phyloP scores from a whole-genome alignment of 2,113 vertebrate species.

The Paracanthobrama guichenoti region DNA sequence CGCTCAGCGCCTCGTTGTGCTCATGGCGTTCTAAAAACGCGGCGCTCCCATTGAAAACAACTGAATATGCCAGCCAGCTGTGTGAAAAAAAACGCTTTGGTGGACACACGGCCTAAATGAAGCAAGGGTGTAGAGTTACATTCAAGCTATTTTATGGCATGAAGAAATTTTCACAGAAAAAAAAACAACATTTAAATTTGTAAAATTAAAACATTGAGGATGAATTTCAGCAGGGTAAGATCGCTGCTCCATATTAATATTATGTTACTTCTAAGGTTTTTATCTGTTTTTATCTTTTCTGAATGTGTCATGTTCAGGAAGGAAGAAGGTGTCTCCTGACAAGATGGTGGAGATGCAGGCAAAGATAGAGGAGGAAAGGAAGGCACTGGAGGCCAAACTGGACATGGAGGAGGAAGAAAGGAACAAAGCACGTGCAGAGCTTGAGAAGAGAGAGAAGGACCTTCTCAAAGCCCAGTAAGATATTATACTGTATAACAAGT shows the following conservation, averaged over 20 bases:
- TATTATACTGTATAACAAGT: neutral
- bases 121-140: too few relatives aligned
- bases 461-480: constrained; percentile 97
- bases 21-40: too few relatives aligned
- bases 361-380: constrained; percentile 96
- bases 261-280: neutral
- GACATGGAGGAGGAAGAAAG: constrained; percentile 99
- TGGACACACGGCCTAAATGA: too few relatives aligned
- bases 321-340: constrained; percentile 96
- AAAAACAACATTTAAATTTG: too few relatives aligned
- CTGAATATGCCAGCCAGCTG: too few relatives aligned
- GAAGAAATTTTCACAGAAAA: too few relatives aligned
- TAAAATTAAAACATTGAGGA: too few relatives aligned
- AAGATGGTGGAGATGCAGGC: constrained; percentile 99
- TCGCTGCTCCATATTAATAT: too few relatives aligned
- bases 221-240: neutral
- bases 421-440: constrained; percentile 95
- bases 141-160: too few relatives aligned
- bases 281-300: neutral
- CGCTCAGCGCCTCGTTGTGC: too few relatives aligned
- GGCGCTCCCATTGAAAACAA: too few relatives aligned
- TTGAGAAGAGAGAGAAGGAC: constrained; percentile 97
- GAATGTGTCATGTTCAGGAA: constrained; percentile 74
- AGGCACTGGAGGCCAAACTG: constrained; percentile 94
- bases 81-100: too few relatives aligned